Evolutionary conservation across 2,113 vertebrate species (phyloP).

Genomic region (Ovis aries): ARS-UI_Ramb_v3.0 NC_056064.1:21270001-21270500

Average conservation of each 20-base stretch:
- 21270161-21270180: background rate
- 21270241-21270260: conserved; percentile 8
- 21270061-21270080: background rate
- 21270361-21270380: background rate
- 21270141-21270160: background rate
- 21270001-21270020: background rate
- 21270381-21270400: background rate
- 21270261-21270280: background rate
- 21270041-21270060: background rate
- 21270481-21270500: background rate
- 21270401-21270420: background rate
- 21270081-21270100: background rate
- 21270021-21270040: background rate
- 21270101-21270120: background rate
- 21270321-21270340: background rate
- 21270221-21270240: background rate
- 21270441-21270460: background rate
- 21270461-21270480: background rate
- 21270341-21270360: background rate
- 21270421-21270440: background rate
- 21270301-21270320: background rate
- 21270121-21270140: background rate
- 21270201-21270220: background rate
- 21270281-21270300: background rate
- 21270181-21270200: conserved; percentile 6